Percentiles rank a stretch among this genome's conserved stretches.
phyloP scores from a whole-genome alignment of 1,140 invertebrate species.

The Bombus pascuorum region DNA sequence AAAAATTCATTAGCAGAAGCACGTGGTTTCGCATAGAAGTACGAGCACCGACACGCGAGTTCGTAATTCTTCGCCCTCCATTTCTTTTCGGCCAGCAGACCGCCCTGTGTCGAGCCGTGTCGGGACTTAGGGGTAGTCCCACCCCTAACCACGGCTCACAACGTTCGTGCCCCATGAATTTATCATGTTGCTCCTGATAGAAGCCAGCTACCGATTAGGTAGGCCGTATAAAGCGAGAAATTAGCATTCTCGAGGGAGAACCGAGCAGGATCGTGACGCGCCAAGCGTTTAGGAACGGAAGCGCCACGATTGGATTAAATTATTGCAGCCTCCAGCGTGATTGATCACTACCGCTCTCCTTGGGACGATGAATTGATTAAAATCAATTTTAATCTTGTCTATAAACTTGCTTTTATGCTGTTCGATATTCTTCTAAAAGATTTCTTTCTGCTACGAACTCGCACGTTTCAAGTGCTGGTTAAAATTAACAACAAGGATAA shows the following conservation, averaged over 20 bases:
- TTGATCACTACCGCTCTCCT: background rate
- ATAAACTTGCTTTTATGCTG: background rate
- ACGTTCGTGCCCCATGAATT: slow-evolving; percentile 37
- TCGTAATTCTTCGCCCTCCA: slow-evolving; percentile 27
- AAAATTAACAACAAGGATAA: too few species aligned
- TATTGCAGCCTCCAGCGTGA: slow-evolving; percentile 12
- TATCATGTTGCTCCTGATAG: slow-evolving; percentile 16
- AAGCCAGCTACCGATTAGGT: slow-evolving; percentile 25
- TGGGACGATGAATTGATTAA: background rate
- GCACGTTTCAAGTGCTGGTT: too few species aligned
- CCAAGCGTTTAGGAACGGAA: background rate
- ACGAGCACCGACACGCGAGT: background rate
- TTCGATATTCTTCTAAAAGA: background rate
- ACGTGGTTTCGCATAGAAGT: background rate
- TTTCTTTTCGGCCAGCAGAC: slow-evolving; percentile 34
- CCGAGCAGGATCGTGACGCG: background rate
- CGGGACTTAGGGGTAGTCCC: slow-evolving; percentile 33
- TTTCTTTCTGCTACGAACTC: background rate
- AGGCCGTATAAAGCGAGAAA: slow-evolving; percentile 10
- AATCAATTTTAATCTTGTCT: background rate
- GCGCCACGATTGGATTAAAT: slow-evolving; percentile 16
- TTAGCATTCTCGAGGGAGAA: slow-evolving; percentile 28
- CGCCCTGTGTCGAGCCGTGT: slow-evolving; percentile 31
- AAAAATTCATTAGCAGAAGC: background rate
- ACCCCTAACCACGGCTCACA: slow-evolving; percentile 15